phyloP scores from a whole-genome alignment of 2,888 invertebrate genomes.

The Orchesellides sinensis region DNA sequence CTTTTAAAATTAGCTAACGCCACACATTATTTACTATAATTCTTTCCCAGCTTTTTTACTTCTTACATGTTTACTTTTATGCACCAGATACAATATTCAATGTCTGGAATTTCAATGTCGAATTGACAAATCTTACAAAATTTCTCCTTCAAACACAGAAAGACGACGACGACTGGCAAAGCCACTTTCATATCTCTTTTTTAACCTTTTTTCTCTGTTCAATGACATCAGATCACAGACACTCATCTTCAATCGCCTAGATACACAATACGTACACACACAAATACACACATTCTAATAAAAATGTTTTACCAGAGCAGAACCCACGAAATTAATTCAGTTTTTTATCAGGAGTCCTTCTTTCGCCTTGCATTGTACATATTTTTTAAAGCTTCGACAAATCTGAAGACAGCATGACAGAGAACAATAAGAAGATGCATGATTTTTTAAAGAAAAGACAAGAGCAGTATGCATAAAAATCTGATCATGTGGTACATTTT shows the following conservation, averaged over 20 bases:
- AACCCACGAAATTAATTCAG: not conserved
- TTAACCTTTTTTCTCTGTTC: conserved; percentile 15
- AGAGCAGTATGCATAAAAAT: not conserved
- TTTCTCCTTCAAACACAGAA: conserved; percentile 5
- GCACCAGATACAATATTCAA: conserved; percentile 42
- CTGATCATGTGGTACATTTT: too few relatives aligned
- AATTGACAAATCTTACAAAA: conserved; percentile 28
- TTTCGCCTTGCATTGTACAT: too few relatives aligned
- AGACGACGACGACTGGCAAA: not conserved
- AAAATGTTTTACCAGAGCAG: not conserved
- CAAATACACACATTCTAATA: not conserved
- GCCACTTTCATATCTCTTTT: not conserved
- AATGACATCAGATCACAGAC: conserved; percentile 24
- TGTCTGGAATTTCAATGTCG: conserved; percentile 54
- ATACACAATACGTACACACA: not conserved
- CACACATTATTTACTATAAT: not conserved
- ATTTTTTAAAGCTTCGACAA: too few relatives aligned
- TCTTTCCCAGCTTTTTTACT: not conserved
- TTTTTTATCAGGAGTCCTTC: too few relatives aligned
- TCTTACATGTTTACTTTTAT: not conserved
- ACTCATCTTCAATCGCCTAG: not conserved
- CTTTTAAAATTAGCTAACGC: not conserved
- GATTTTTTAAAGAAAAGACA: not conserved
- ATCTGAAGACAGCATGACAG: not conserved
- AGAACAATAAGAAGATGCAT: not conserved